Base-by-base conservation (phyloP, 2,888 invertebrate genomes). In the Hedychridium roseum region DNA sequence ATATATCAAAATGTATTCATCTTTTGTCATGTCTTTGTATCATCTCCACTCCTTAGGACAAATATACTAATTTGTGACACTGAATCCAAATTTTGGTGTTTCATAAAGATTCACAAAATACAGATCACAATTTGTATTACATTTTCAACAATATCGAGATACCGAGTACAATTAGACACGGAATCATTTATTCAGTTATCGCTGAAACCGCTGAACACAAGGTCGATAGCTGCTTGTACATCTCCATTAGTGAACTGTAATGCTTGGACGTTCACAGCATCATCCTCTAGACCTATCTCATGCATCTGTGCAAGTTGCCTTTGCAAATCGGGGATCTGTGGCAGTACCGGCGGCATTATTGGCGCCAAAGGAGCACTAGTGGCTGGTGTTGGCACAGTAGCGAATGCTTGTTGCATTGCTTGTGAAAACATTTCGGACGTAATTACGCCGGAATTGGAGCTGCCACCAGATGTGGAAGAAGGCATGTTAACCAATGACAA, bases 241-340 rank as follows among this genome's bases (percentile, higher is more conserved):
- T 96, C 92, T 42, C 97, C 96, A 60, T 84, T 85, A 36, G 91
- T 90, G 43, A 90, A 86, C 55, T 89, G 86, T 28, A 97, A 81
- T 2, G 94, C 96, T 60, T 91, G 87, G n/a, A 92, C 80, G 74
- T 95, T 95, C 40, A 90, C 82, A 2, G 86, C 84, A 70, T 94
- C 92, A 79, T 97, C 90, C 17, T 86, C 80, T 14, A 97, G 86
- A 0, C 97, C 97, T 86, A 97, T 90, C 74, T 96, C 95, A 59
- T 89, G 86, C 92, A 97, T 92, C 70, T 91, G 90, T 41, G 84
- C 84, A 54, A 92, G 79, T 66, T 90, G 89, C 1, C 83, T 59
- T 50, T 60, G 73, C n/a, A 74, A 51, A 48, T 77, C 66, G 1
- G 65, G 45, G 2, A 60, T 42, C 40, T 64, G 68, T 1, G 73